Evolutionary conservation across 2,888 invertebrate genomes (phyloP).

Genomic region (Thymelicus sylvestris): DNA sequence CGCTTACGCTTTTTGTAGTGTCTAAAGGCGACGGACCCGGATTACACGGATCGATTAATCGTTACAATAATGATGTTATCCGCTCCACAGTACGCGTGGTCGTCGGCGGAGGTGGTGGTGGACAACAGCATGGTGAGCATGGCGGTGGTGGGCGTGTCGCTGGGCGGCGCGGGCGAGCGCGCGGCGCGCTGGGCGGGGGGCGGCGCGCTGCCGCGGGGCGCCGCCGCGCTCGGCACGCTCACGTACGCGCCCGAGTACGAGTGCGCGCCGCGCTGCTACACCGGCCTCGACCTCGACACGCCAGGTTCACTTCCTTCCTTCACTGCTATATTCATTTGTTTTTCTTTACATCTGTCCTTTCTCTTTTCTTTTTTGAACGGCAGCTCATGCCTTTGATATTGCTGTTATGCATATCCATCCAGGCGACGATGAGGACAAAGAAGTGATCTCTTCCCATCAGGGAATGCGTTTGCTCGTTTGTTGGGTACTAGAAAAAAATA

Average conservation of each 20-base stretch:
- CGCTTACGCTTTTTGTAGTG: too few relatives aligned
- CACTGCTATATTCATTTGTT: not conserved
- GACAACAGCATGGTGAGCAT: conserved; percentile 93
- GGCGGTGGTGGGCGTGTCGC: conserved; percentile 88
- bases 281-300: conserved; percentile 88
- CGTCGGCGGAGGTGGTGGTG: conserved; percentile 89
- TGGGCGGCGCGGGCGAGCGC: conserved; percentile 49
- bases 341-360: too few relatives aligned
- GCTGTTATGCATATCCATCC: too few relatives aligned
- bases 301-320: conserved; percentile 86
- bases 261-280: conserved; percentile 90
- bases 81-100: conserved; percentile 55
- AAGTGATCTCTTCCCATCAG: too few relatives aligned
- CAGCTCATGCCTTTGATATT: too few relatives aligned
- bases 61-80: too few relatives aligned
- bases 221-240: conserved; percentile 80
- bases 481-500: too few relatives aligned
- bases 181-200: conserved; percentile 8
- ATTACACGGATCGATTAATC: too few relatives aligned
- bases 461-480: too few relatives aligned
- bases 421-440: too few relatives aligned
- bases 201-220: conserved; percentile 37
- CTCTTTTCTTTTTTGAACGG: too few relatives aligned
- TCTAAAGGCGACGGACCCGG: too few relatives aligned
- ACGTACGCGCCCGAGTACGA: conserved; percentile 89